A percentile compares a stretch with the other conserved stretches of the same genome.
These are phyloP conservation scores for Callionymus lyra DNA, from an alignment of 2,113 vertebrate species.

Conservation along the genomic window DNA sequence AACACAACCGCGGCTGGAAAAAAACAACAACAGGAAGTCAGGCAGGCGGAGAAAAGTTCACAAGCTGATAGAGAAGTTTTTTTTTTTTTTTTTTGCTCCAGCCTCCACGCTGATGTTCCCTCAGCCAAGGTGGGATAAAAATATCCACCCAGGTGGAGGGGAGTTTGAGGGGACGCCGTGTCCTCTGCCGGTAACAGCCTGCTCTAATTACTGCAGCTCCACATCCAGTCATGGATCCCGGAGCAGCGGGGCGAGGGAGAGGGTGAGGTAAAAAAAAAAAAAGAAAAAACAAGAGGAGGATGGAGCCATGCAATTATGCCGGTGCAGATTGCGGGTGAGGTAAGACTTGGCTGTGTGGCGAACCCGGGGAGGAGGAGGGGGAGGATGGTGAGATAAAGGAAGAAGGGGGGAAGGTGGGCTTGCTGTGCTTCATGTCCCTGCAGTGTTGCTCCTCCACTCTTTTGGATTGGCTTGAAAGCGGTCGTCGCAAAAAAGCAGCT, in stretches of 20 bases:
- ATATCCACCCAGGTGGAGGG: conserved; percentile 61
- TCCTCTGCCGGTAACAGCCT: conserved; percentile 54
- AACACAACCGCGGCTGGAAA: conserved; percentile 12
- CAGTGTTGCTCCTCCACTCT: conserved; percentile 39
- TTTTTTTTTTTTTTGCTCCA: conserved; percentile 1
- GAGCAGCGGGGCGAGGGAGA: conserved; percentile 17
- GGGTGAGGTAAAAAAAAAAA: conserved; percentile 41
- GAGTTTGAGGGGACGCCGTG: conserved; percentile 50
- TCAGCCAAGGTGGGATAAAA: conserved; percentile 59
- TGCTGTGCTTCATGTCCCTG: conserved; percentile 37
- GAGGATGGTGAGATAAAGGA: conserved; percentile 4
- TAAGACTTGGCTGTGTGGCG: conserved; percentile 28
- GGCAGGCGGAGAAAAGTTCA: conserved; percentile 2
- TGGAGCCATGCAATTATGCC: conserved; percentile 36
- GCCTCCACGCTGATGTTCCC: conserved; percentile 34
- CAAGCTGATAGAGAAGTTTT: background rate
- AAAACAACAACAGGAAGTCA: conserved; percentile 14
- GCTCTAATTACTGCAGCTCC: conserved; percentile 57
- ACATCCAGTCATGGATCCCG: conserved; percentile 43
- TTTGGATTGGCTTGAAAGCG: conserved; percentile 52
- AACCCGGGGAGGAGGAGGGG: conserved; percentile 8
- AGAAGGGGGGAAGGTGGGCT: too few relatives aligned
- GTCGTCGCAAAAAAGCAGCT: conserved; percentile 47
- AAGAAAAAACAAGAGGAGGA: too few relatives aligned
- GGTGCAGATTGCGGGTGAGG: conserved; percentile 30